Evolutionary conservation across 2,797 vertebrate genomes (phyloP).

Genomic region (Taeniopygia guttata): DNA sequence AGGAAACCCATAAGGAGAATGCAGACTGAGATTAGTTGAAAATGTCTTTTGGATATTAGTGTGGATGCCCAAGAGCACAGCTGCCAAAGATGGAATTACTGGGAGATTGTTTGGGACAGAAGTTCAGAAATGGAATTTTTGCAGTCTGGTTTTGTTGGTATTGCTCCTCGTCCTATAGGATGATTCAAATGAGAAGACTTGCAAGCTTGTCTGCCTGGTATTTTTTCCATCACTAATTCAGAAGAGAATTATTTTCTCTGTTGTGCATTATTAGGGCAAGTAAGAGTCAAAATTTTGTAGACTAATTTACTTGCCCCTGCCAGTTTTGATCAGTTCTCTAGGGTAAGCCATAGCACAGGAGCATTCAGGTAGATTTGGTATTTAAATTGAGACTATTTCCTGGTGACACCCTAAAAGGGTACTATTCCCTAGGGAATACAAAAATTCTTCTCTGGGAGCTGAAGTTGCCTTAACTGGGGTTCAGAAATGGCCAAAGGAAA

Average conservation of each 20-base stretch:
- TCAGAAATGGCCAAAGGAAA: background rate
- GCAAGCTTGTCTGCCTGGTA: background rate
- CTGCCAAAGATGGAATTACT: constrained; percentile 45
- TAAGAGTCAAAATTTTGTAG: background rate
- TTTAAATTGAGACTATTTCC: background rate
- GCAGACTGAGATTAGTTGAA: constrained; percentile 46
- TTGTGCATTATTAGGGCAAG: background rate
- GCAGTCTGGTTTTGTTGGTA: background rate
- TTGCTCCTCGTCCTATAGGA: background rate
- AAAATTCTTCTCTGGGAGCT: background rate
- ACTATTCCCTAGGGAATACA: background rate
- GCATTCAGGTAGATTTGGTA: background rate
- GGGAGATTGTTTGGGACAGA: background rate
- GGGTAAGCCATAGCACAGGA: background rate
- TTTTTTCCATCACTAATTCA: background rate
- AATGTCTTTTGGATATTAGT: background rate
- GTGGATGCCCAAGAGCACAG: constrained; percentile 3
- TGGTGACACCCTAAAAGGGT: background rate
- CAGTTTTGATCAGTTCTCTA: background rate
- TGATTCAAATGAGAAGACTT: background rate
- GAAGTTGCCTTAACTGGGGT: background rate
- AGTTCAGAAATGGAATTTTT: constrained; percentile 12
- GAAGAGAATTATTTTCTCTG: background rate
- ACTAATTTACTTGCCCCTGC: background rate
- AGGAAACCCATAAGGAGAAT: background rate